Base-by-base conservation (phyloP, 2,113 vertebrate genomes). In the Morphnarchus princeps region DNA sequence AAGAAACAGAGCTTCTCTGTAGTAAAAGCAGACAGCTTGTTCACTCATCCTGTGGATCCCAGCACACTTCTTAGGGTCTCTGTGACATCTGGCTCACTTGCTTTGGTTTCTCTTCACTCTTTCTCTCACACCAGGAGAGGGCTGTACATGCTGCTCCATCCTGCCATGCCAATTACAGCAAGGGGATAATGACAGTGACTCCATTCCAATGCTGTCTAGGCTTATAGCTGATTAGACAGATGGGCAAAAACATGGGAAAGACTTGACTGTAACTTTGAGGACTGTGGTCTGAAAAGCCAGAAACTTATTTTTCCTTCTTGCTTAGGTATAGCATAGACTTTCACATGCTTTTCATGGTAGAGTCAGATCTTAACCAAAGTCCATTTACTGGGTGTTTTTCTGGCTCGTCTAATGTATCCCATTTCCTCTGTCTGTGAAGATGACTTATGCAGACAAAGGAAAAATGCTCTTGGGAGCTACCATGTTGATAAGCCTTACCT, bases 81-180 rank as follows among this genome's bases (percentile, higher is more conserved):
- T 47, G 84, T 91, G 94, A 96, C 96, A 97, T 95, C 97, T 97
- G 95, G 93, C 83, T 97, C 34, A 29, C 95, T 92, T 95, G 85
- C 79, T 92, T 86, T 49, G 11, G 82, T 80, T 95, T 87, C 86
- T 73, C 50, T 94, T 89, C 38, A 45, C 78, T 86, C 50, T 87
- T 63, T 79, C 77, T 95, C 45, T 96, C 93, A 29, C 95, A 92
- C 62, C 80, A 90, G 95, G 93, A 97, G 70, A 67, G 78, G 83
- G 63, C 87, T 95, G 87, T 87, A 50, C 92, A 59, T 36, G 85
- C 96, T 92, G 95, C 88, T 97, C 32, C 81, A 71, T 94, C 82
- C 96, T 95, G 94, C 93, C 89, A 92, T 93, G 93, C 85, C 89
- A 95, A 95, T 96, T 96, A 96, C 84, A 87, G 63, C 79, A 36